Percentiles rank a stretch among this genome's conserved stretches.
Conservation (phyloP, 1,140 invertebrate species). For the Ephestia elutella region DNA sequence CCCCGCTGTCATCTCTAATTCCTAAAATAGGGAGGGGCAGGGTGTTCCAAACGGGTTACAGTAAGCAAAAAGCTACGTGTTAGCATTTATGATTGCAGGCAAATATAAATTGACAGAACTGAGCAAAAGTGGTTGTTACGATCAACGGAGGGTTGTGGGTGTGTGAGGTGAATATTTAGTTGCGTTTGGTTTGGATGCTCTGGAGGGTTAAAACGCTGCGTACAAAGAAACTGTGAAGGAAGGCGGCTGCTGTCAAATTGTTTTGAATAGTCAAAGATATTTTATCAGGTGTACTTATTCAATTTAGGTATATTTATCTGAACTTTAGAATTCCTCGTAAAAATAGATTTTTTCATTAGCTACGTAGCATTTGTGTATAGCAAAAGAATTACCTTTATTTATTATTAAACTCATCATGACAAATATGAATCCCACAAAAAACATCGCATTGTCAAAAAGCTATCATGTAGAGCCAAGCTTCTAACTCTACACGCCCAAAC, state of each 20-base stretch:
- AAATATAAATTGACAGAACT: conserved; percentile 67
- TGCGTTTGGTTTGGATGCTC: conserved; percentile 11
- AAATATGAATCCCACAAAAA: too few relatives aligned
- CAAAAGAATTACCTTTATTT: too few relatives aligned
- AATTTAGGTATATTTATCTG: too few relatives aligned
- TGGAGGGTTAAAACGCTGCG: conserved; percentile 15
- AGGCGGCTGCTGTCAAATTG: background rate
- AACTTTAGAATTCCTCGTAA: too few relatives aligned
- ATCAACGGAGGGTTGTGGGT: conserved; percentile 38
- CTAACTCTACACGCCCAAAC: too few relatives aligned
- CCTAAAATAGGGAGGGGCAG: conserved; percentile 14
- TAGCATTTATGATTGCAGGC: conserved; percentile 57
- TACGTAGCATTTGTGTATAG: too few relatives aligned
- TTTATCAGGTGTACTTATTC: too few relatives aligned
- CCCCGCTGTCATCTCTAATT: conserved; percentile 14
- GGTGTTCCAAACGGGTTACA: conserved; percentile 19
- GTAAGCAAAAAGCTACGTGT: conserved; percentile 24
- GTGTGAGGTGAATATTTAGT: conserved; percentile 60
- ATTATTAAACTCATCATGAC: too few relatives aligned
- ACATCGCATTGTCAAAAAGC: too few relatives aligned
- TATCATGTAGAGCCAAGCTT: too few relatives aligned
- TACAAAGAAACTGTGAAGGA: background rate
- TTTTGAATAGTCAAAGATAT: background rate
- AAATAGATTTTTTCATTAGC: too few relatives aligned
- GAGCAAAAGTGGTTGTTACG: conserved; percentile 59